Conservation (phyloP, 1,140 invertebrate genomes). For the Leptinotarsa defecta region DNA sequence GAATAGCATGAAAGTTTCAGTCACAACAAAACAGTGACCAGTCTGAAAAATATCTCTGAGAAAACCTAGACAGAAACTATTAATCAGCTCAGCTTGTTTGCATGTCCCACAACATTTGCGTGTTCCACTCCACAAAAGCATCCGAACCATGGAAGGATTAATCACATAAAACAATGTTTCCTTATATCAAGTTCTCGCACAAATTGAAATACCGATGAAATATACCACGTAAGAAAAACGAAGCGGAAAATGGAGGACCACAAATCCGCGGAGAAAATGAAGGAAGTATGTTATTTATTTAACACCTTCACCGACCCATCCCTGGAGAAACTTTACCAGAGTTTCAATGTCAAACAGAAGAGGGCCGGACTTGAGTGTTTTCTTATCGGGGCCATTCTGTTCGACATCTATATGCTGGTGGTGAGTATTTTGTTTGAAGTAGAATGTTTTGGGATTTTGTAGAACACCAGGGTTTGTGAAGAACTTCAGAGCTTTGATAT, state of each 20-base stretch:
- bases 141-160: background rate
- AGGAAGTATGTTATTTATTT: constrained; percentile 47
- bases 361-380: constrained; percentile 78
- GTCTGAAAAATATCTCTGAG: too few species aligned
- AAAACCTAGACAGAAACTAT: background rate
- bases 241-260: constrained; percentile 37
- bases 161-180: constrained; percentile 3
- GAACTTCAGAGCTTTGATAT: too few species aligned
- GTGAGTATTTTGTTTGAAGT: constrained; percentile 33
- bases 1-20: background rate
- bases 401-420: constrained; percentile 67
- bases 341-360: constrained; percentile 75
- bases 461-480: too few species aligned
- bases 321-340: constrained; percentile 75
- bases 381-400: constrained; percentile 69
- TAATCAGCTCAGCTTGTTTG: background rate
- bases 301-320: constrained; percentile 60
- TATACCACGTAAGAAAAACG: background rate
- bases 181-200: background rate
- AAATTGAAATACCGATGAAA: constrained; percentile 3
- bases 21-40: background rate
- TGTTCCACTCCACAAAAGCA: background rate
- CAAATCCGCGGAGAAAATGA: constrained; percentile 44
- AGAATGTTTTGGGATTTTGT: too few species aligned
- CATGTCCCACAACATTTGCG: constrained; percentile 1